phyloP scores from a whole-genome alignment of 2,888 invertebrate species.

The Phortica okadai region DNA sequence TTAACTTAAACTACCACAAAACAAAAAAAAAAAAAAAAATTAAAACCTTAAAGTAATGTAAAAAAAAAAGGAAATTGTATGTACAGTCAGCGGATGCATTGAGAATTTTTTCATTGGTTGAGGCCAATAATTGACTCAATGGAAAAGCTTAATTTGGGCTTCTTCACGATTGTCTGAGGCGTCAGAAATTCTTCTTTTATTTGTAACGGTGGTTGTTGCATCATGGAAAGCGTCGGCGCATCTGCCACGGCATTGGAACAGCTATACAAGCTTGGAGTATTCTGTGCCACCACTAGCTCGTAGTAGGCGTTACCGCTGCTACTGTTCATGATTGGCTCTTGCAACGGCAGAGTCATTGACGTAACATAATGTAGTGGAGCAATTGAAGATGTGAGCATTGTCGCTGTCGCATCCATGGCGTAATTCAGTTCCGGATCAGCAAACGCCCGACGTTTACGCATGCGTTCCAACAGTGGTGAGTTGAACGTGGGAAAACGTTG shows the following conservation, averaged over 20 bases:
- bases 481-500: conserved; percentile 71
- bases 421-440: conserved; percentile 77
- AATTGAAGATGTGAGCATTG: conserved; percentile 50
- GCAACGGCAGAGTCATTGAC: conserved; percentile 12
- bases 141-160: conserved; percentile 76
- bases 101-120: conserved; percentile 62
- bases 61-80: conserved; percentile 7
- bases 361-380: conserved; percentile 8
- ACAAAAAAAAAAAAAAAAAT: background rate
- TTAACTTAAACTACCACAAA: background rate
- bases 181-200: background rate
- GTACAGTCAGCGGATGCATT: background rate
- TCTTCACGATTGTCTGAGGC: conserved; percentile 47
- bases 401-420: conserved; percentile 70
- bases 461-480: conserved; percentile 74
- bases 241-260: background rate
- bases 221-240: background rate
- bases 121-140: conserved; percentile 85
- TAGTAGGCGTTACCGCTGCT: conserved; percentile 21
- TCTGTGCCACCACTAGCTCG: background rate
- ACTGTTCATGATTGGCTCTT: conserved; percentile 7
- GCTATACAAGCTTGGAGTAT: background rate
- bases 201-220: background rate
- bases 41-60: background rate
- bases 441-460: conserved; percentile 77